Percentiles rank a stretch among this genome's conserved stretches.
phyloP scores from a whole-genome alignment of 1,140 invertebrate genomes.

The Zelostemma sp. region DNA sequence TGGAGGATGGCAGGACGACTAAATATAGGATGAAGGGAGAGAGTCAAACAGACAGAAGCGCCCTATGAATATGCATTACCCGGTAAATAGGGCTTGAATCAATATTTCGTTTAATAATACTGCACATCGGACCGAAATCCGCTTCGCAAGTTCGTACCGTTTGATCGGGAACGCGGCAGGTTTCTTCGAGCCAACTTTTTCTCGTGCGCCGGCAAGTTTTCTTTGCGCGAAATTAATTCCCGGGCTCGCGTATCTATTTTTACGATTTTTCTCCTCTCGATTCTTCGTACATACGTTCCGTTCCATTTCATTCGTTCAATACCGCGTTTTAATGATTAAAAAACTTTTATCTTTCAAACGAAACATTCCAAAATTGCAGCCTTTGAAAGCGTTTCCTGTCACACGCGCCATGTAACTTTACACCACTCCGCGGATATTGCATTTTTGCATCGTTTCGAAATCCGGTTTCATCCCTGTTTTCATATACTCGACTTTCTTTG shows the following conservation, averaged over 20 bases:
- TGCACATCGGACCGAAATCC: constrained; percentile 39
- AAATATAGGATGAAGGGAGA: constrained; percentile 42
- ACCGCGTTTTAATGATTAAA: too few relatives aligned
- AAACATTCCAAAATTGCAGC: too few relatives aligned
- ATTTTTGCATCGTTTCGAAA: too few relatives aligned
- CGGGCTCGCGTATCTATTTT: too few relatives aligned
- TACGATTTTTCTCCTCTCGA: too few relatives aligned
- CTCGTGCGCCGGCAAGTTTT: neutral
- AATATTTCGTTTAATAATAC: constrained; percentile 72
- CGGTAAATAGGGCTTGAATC: constrained; percentile 70
- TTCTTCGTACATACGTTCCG: too few relatives aligned
- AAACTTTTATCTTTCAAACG: too few relatives aligned
- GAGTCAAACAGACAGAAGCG: constrained; percentile 50
- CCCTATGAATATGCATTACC: constrained; percentile 70
- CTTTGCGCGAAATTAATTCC: too few relatives aligned
- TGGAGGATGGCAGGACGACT: constrained; percentile 36
- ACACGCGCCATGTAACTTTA: constrained; percentile 20
- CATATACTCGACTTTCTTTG: too few relatives aligned
- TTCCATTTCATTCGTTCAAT: too few relatives aligned
- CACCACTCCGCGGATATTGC: constrained; percentile 9
- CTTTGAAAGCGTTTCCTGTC: neutral
- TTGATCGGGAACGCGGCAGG: constrained; percentile 1
- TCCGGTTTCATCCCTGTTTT: too few relatives aligned
- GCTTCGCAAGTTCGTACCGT: constrained; percentile 30
- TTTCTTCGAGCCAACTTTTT: neutral